Percentiles rank a stretch among this genome's conserved stretches.
These are phyloP conservation scores for Harpalus rubripes DNA, from an alignment of 2,888 invertebrate genomes.

Conservation along the genomic window DNA sequence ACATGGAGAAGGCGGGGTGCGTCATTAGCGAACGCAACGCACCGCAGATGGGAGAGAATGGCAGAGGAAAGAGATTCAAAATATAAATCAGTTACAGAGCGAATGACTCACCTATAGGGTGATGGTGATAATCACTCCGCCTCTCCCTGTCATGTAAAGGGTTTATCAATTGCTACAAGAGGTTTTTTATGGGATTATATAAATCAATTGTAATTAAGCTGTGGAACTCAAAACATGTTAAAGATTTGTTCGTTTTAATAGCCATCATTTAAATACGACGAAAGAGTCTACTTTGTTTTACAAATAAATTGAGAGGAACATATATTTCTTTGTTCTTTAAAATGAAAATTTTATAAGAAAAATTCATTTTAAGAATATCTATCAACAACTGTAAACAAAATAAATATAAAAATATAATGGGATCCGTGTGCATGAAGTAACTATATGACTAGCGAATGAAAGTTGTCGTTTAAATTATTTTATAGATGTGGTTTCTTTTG, in stretches of 20 bases:
- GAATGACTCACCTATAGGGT: conserved; percentile 20
- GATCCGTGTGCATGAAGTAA: too few relatives aligned
- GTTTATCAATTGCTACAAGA: conserved; percentile 35
- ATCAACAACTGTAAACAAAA: too few relatives aligned
- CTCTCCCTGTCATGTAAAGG: conserved; percentile 31
- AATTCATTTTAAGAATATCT: too few relatives aligned
- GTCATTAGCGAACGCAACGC: conserved; percentile 72
- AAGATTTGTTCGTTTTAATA: neutral
- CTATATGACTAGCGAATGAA: too few relatives aligned
- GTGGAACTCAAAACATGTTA: conserved; percentile 19
- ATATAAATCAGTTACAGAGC: conserved; percentile 47
- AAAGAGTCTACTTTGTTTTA: too few relatives aligned
- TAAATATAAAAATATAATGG: too few relatives aligned
- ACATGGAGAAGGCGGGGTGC: conserved; percentile 74
- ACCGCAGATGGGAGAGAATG: conserved; percentile 19
- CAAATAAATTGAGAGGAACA: too few relatives aligned
- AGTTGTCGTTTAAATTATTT: too few relatives aligned
- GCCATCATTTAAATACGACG: neutral
- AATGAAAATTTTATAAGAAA: too few relatives aligned
- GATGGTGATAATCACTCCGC: conserved; percentile 29
- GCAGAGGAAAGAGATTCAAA: conserved; percentile 42
- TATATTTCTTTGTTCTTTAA: too few relatives aligned
- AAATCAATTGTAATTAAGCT: conserved; percentile 40
- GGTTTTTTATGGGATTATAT: conserved; percentile 31
- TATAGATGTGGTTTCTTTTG: too few relatives aligned